Evolutionary conservation across 2,797 vertebrate species (phyloP), one percentile per base, ranked within the genome.

Genomic region (Luscinia megarhynchos): DNA sequence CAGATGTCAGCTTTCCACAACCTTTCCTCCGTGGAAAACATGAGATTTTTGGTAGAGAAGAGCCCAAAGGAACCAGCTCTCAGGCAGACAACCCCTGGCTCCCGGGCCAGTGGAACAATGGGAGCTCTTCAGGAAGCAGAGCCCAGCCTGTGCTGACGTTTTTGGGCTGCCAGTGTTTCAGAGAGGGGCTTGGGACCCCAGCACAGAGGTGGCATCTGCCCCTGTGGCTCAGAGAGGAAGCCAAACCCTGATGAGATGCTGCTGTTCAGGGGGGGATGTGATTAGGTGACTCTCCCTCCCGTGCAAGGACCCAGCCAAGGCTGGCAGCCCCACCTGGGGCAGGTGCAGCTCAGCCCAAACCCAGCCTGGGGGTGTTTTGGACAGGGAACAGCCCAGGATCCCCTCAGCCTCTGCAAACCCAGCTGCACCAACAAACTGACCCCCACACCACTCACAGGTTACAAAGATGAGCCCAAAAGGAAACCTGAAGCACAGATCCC

Each of bases 261-360:
- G 0, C 29, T 62, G 0, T 68, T 61, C 38, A 34, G 27, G 0
- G 0, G 18, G 36, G 53, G 55, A 34, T 57, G 85, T 2, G 59
- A 58, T 58, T 8, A 3, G 12, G 53, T 16, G 43, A 41, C 51
- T 30, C 59, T 86, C 15, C 20, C 46, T 78, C 14, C 30, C 0
- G 0, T 11, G 34, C 1, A 5, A 4, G 2, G 63, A 27, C 8
- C 57, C 75, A 51, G 26, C 48, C 40, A 43, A 48, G 45, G 50
- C 38, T 41, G 20, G 59, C 38, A 88, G 36, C 48, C 22, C 15
- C 17, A 63, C 27, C 58, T 53, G 29, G 45, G 53, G 15, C 62
- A 70, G 45, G n/a, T 1, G 3, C 6, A 41, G 41, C 48, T 79
- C 23, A 45, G 51, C 55, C 57, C 64, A 73, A 62, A 50, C 12